These are phyloP conservation scores for Anser cygnoides DNA, from an alignment of 2,113 vertebrate species.

Conservation along the genomic window DNA sequence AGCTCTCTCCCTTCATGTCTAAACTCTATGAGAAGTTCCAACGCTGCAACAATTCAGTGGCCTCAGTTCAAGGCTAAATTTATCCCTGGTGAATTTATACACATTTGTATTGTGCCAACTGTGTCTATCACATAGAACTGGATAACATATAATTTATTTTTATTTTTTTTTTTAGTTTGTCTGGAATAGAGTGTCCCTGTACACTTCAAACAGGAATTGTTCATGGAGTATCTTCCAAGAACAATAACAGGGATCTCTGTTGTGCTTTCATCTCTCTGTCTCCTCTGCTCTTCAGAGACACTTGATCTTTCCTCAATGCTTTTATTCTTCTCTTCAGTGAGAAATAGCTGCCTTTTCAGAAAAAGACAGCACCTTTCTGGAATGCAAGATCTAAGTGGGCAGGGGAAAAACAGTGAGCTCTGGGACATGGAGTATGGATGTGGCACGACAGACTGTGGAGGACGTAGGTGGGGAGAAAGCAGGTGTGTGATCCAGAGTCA, in stretches of 20 bases:
- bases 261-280: not conserved
- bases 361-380: not conserved
- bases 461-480: not conserved
- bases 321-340: not conserved
- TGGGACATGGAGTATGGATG: not conserved
- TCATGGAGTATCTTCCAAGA: not conserved
- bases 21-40: not conserved
- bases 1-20: not conserved
- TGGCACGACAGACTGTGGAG: not conserved
- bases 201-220: not conserved
- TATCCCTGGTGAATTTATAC: not conserved
- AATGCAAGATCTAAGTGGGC: not conserved
- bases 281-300: conserved; percentile 4
- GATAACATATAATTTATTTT: not conserved
- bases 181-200: not conserved
- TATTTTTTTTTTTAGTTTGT: not conserved
- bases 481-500: not conserved
- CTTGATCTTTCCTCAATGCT: not conserved
- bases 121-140: not conserved
- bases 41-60: not conserved
- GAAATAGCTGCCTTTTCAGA: conserved; percentile 19
- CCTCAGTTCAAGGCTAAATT: not conserved
- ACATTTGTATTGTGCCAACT: not conserved
- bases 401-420: not conserved
- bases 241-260: not conserved